phyloP scores from a whole-genome alignment of 1,140 invertebrate species.

The Leptinotarsa lineolata region DNA sequence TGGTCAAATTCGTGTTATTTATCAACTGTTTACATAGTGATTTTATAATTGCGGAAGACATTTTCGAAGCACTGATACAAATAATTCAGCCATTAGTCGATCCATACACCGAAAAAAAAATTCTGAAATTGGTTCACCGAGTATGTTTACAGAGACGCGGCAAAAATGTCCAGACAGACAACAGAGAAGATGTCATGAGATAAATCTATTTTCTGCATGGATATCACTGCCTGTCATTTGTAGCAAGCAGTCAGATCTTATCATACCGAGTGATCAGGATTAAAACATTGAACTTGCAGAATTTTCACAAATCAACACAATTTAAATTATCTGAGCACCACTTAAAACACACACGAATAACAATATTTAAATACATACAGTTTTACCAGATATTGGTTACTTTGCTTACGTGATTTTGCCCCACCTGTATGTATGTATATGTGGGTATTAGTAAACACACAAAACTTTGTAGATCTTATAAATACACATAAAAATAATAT shows the following conservation, averaged over 20 bases:
- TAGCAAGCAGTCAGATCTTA: slow-evolving; percentile 53
- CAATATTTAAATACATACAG: slow-evolving; percentile 58
- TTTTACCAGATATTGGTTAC: slow-evolving; percentile 57
- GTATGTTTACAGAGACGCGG: slow-evolving; percentile 14
- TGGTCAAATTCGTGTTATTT: too few relatives aligned
- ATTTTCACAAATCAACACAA: slow-evolving; percentile 56
- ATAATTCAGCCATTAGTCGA: neutral
- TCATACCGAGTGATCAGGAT: slow-evolving; percentile 53
- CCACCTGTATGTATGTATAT: slow-evolving; percentile 58
- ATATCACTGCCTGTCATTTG: slow-evolving; percentile 28
- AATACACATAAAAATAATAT: slow-evolving; percentile 52
- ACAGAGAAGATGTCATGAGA: neutral
- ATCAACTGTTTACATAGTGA: neutral
- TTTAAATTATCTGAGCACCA: slow-evolving; percentile 57
- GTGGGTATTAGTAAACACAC: slow-evolving; percentile 57
- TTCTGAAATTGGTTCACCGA: neutral
- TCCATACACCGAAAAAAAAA: neutral
- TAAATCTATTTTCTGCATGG: slow-evolving; percentile 20
- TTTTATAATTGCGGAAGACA: neutral
- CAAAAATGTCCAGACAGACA: slow-evolving; percentile 27
- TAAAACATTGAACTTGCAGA: slow-evolving; percentile 57
- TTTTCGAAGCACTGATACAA: neutral
- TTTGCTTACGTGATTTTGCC: slow-evolving; percentile 59
- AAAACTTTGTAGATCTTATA: slow-evolving; percentile 46
- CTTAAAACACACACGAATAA: slow-evolving; percentile 57